Conservation (phyloP, 2,113 vertebrate genomes). For the Origma solitaria region DNA sequence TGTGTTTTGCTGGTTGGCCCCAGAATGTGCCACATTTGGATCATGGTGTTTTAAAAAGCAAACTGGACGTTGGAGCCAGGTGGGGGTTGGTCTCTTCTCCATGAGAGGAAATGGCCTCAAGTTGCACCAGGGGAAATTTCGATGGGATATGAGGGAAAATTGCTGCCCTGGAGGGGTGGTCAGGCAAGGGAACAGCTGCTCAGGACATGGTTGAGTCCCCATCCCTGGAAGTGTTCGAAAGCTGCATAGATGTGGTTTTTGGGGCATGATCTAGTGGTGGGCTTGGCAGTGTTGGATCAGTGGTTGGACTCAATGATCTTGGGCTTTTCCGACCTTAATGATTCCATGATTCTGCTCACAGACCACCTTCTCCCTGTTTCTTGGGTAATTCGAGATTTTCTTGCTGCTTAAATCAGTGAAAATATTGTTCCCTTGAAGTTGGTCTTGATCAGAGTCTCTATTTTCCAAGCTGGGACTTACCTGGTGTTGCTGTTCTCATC, state of each 20-base stretch:
- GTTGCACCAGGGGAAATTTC: not conserved
- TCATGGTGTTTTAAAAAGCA: not conserved
- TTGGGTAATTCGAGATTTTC: not conserved
- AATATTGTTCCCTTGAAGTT: not conserved
- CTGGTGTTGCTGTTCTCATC: not conserved
- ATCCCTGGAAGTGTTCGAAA: not conserved
- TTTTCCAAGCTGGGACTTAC: not conserved
- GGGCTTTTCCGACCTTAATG: not conserved
- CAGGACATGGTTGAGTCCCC: not conserved
- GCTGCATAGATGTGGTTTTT: not conserved
- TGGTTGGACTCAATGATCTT: not conserved
- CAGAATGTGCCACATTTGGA: not conserved
- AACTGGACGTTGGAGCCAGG: rapidly evolving
- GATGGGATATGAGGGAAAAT: not conserved
- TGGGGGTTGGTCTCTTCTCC: not conserved
- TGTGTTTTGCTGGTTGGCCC: not conserved
- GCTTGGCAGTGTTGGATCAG: not conserved
- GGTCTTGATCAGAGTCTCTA: not conserved
- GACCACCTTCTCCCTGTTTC: not conserved
- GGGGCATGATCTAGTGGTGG: not conserved
- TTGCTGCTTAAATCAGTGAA: not conserved
- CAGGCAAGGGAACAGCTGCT: not conserved
- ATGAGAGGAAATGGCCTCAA: not conserved
- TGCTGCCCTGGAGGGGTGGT: not conserved
- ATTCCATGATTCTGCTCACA: no score